Base-by-base conservation (phyloP, 2,113 vertebrate genomes). In the Holacanthus passer region DNA sequence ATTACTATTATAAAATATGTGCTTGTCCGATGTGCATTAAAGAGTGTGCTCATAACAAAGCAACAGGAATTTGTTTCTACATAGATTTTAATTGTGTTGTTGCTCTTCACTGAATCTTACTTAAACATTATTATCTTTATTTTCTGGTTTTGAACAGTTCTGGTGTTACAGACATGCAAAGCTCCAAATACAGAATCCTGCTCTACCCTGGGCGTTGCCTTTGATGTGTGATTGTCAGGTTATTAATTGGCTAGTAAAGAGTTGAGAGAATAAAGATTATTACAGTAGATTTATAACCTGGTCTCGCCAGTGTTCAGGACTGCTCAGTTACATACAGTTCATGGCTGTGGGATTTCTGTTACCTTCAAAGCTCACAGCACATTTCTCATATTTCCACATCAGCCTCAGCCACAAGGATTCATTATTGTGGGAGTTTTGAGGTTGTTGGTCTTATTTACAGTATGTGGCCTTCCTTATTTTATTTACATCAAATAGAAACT, bases 141-240 rank as follows among this genome's bases (percentile, higher is more conserved):
- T 22, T 31, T 37, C 5, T 1, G 17, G 14, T 48, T 63, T 47
- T 29, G 1, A 70, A 27, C 9, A 27, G 4, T 29, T 53, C 5
- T 32, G 58, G 59, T 10, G 2, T 73, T 41, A 50, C 62, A 67
- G 62, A 74, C 24, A 29, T 20, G 8, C 41, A 35, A 37, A 66
- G 16, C 32, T 82, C 52, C 39, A 66, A 59, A 67, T 67, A 66
- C 64, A 27, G 9, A 29, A 29, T 52, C n/a, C 5, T 53, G 22
- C 50, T 29, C 20, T 31, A 52, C 24, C 12, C 12, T 12, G 24
- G 35, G 22, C 3, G 0, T 59, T 31, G 3, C 27, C 50, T 72
- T 65, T 80, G 20, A 80, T 71, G 68, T 47, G 13, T 72, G 59
- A 72, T 7, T 27, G 32, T 6, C 56, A 69, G 55, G 19, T 75